Evolutionary conservation across 1,140 invertebrate species (phyloP), one percentile per base, ranked within the genome.

Genomic region (Drosophila hydei): DNA sequence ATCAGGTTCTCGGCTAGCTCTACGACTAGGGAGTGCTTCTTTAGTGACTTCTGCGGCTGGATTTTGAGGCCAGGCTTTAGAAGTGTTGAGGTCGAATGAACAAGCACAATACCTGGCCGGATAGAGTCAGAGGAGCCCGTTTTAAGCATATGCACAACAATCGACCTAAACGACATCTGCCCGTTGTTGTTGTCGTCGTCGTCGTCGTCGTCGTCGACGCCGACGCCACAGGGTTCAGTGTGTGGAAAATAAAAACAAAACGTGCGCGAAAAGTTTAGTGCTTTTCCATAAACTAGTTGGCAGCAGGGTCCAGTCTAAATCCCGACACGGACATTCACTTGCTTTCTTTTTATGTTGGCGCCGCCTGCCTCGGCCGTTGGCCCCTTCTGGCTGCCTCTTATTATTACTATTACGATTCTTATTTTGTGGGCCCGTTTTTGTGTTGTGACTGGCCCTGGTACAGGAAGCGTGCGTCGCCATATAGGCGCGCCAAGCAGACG

Each of bases 381-480:
- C 77, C 79, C 73, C 62, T 87, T 60, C 45, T 33, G 36, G 27
- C 18, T 60, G 56, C 11, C 64, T 61, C 27, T 69, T 84, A 79
- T 85, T 84, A 85, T 84, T 85, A 85, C 73, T 67, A 73, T 67
- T 79, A 77, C 75, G 73, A 77, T 80, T 81, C 76, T 85, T 84
- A 83, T 81, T 78, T 85, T 79, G 59, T 59, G 77, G 70, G 65
- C 63, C 30, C 54, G 56, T 55, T 76, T 61, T 74, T 23, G 25
- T 52, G 54, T 48, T 63, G 19, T 12, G 18, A 9, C 21, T 70
- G 40, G 36, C 21, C 21, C 52, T 69, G 69, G 69, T 59, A 69
- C 83, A 88, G 83, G 83, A 88, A 88, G 77, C 70, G 72, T 72
- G 68, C 72, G 84, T 79, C 83, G 83, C 78, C 83, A 88, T 88